Evolutionary conservation across 2,888 invertebrate species (phyloP).

Genomic region (Microchrysa polita): DNA sequence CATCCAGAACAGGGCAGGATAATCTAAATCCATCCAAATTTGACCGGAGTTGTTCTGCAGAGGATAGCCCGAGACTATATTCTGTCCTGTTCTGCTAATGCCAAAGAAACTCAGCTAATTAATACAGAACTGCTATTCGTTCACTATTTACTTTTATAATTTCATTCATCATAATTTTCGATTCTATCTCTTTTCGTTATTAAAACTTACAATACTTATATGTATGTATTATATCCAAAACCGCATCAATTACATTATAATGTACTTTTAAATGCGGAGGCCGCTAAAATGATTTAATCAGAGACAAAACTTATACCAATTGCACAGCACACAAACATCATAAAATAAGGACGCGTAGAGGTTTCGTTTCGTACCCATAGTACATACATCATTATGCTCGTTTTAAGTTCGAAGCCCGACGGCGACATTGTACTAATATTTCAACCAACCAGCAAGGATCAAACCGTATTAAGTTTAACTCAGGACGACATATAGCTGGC

Average conservation of each 20-base stretch:
- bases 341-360: no score
- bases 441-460: neutral
- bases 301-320: neutral
- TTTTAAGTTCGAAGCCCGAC: neutral
- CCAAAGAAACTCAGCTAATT: no score
- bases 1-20: no score
- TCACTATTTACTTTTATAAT: no score
- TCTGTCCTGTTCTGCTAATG: no score
- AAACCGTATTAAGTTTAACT: constrained; percentile 1
- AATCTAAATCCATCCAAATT: no score
- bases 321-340: neutral
- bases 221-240: neutral
- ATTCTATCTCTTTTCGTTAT: neutral
- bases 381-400: no score
- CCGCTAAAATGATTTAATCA: neutral
- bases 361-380: no score
- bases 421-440: no score
- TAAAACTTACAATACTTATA: neutral
- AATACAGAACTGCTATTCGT: no score
- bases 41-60: no score
- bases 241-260: neutral
- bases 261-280: neutral
- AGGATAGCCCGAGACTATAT: no score
- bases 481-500: neutral
- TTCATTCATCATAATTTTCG: neutral